Evolutionary conservation across 37 sponge, comb jelly and placozoan species (phyloP).

Genomic region (Lycopodina hypogea): DNA sequence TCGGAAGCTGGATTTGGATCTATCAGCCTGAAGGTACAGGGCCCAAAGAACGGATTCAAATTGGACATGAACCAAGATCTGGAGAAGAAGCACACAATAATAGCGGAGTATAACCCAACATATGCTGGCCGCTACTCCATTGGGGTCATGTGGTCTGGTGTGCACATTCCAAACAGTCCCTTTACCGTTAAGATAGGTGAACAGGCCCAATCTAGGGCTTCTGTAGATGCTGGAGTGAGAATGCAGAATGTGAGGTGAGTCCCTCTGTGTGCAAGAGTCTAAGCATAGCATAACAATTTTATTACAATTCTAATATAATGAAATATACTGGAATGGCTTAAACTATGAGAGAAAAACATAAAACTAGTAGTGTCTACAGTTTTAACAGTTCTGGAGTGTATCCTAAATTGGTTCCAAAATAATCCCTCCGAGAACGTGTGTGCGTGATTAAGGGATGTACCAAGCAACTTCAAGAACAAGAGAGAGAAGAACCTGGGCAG

Average conservation of each 20-base stretch:
- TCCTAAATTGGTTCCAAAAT: too few relatives aligned
- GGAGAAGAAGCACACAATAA: constrained; percentile 35
- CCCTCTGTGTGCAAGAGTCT: too few relatives aligned
- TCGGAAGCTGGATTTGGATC: constrained; percentile 71
- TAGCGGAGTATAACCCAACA: constrained; percentile 67
- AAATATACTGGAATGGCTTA: too few relatives aligned
- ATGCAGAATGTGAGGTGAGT: background rate
- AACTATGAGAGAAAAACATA: too few relatives aligned
- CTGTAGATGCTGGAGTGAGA: background rate
- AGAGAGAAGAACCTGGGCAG: too few relatives aligned
- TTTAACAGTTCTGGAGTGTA: too few relatives aligned
- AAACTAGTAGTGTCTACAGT: too few relatives aligned
- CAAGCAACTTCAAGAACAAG: too few relatives aligned
- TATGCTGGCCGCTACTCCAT: constrained; percentile 56
- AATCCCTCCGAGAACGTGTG: too few relatives aligned
- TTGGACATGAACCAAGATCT: constrained; percentile 49
- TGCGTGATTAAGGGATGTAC: too few relatives aligned
- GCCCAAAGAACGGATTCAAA: constrained; percentile 70
- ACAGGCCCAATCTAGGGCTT: constrained; percentile 3
- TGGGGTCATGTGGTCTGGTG: constrained; percentile 67
- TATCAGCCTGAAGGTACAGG: constrained; percentile 65
- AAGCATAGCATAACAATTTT: background rate
- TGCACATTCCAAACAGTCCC: constrained; percentile 74
- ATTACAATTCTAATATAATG: too few relatives aligned
- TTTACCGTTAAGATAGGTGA: constrained; percentile 49